Conservation (phyloP, 2,113 vertebrate genomes). For the Ceyx cyanopectus region DNA sequence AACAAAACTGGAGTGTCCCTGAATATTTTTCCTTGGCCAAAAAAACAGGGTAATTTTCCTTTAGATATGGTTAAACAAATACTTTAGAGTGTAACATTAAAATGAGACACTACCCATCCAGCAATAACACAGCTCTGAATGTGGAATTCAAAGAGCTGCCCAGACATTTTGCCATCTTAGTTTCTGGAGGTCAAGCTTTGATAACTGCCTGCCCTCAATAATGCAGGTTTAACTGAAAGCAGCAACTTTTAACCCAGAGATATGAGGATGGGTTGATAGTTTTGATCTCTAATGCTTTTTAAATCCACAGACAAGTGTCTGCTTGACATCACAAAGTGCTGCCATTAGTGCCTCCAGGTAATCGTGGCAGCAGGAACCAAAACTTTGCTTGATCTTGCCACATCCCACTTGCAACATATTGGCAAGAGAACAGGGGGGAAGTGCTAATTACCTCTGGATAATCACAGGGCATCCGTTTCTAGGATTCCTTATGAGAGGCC, state of each 20-base stretch:
- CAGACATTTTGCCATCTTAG: neutral
- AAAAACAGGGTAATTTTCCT: neutral
- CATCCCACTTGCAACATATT: slow-evolving; percentile 14
- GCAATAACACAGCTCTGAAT: neutral
- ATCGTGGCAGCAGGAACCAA: neutral
- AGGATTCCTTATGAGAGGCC: neutral
- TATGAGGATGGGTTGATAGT: neutral
- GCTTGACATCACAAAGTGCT: neutral
- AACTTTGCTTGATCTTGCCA: slow-evolving; percentile 2
- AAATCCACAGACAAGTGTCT: neutral
- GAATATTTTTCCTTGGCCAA: neutral
- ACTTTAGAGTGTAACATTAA: neutral
- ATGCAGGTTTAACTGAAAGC: neutral
- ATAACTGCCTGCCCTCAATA: neutral
- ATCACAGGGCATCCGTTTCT: neutral
- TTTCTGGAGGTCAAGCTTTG: neutral
- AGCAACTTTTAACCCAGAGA: neutral
- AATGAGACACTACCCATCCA: neutral
- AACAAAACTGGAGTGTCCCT: neutral
- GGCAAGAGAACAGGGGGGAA: slow-evolving; percentile 6
- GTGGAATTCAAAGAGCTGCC: neutral
- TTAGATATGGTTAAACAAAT: neutral
- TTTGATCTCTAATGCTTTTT: neutral
- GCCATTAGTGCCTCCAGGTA: neutral
- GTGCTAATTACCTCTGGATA: neutral